phyloP scores from a whole-genome alignment of 1,140 invertebrate species.

The Halesus radiatus region DNA sequence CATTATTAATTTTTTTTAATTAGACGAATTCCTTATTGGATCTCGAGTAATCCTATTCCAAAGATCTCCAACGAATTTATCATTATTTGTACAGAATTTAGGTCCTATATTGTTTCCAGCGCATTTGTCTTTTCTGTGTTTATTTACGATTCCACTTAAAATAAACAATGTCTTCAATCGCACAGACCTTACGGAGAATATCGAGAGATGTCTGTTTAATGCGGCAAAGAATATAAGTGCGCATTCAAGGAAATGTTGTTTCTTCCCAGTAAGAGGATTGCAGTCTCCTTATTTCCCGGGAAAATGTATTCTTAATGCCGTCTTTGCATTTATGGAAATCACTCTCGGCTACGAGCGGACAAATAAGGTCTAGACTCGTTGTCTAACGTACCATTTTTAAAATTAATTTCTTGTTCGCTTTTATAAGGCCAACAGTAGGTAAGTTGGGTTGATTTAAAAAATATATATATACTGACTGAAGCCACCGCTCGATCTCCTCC shows the following conservation, averaged over 20 bases:
- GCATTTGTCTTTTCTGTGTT: not conserved
- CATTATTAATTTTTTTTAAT: too few relatives aligned
- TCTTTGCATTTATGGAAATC: slow-evolving; percentile 23
- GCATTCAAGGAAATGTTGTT: not conserved
- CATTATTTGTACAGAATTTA: too few relatives aligned
- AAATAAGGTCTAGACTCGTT: not conserved
- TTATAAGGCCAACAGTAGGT: too few relatives aligned
- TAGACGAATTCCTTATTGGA: too few relatives aligned
- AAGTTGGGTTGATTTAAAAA: too few relatives aligned
- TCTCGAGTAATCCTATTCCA: too few relatives aligned
- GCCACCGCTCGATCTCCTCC: too few relatives aligned
- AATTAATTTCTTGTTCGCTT: too few relatives aligned
- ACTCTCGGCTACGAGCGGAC: not conserved
- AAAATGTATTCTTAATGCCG: slow-evolving; percentile 21
- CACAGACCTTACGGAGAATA: not conserved
- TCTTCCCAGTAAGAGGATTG: not conserved
- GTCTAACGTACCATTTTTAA: too few relatives aligned
- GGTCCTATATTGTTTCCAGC: too few relatives aligned
- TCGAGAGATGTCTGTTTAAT: not conserved
- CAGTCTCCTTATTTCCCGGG: not conserved
- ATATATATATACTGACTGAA: too few relatives aligned
- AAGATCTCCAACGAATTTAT: too few relatives aligned
- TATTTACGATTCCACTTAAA: slow-evolving; percentile 16
- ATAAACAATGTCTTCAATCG: not conserved
- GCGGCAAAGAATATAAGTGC: not conserved